Evolutionary conservation across 2,888 invertebrate genomes (phyloP), one percentile per base, ranked within the genome.

Genomic region (Subacronicta megacephala): DNA sequence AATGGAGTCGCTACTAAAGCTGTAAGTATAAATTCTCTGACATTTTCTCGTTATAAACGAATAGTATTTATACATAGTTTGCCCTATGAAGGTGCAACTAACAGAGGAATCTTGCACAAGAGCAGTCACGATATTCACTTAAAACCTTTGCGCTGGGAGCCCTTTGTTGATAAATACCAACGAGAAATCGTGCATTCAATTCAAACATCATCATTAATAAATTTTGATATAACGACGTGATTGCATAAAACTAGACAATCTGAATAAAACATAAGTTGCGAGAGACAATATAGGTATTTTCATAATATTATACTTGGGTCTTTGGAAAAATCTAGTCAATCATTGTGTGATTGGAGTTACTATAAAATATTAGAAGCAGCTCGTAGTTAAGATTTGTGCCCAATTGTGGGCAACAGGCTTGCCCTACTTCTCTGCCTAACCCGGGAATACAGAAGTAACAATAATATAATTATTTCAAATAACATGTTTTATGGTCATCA

Each of bases 1-100:
- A 85, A 97, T 97, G 96, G 95, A 96, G 78, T 95, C 96, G 44
- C 93, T 97, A 78, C 89, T 97, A 51, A 95, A 95, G 84, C 95
- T 96, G 97, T 97, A 91, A 97, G 97, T 96, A 49, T 20, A 37
- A 20, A 36, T 35, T 13, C 7, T 7, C 23, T 29, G 13, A 42
- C 16, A 36, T 45, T 38, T 23, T 41, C 33, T 13, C n/a, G 23
- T 7, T 26, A 36, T 9, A 5, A 16, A 40, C 15, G 13, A 35
- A 29, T 35, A 18, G 37, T 38, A 31, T 38, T 38, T 51, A 12
- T 43, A 38, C 37, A 40, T 33, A 20, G 36, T 44, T 41, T 62
- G 45, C 41, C 62, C 41, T 56, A 41, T 47, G 20, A 41, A 23
- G 45, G 62, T 59, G 52, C 55, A 52, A 41, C 56, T 56, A 53